Base-by-base conservation (phyloP, 2,797 vertebrate genomes). In the Triplophysa yarkandensis region DNA sequence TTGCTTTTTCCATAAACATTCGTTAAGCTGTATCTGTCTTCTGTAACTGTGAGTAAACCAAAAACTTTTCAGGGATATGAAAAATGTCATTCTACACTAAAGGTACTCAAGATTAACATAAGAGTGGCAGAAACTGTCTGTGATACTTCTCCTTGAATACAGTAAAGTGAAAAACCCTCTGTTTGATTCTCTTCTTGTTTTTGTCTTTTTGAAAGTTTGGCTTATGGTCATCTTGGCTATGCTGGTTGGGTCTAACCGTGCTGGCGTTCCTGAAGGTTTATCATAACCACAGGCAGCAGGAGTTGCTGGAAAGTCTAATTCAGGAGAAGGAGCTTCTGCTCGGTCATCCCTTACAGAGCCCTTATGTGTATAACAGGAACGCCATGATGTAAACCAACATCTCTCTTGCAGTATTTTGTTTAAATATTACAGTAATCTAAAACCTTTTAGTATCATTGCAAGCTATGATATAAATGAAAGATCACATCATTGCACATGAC, bases 211-310 rank as follows among this genome's bases (percentile, higher is more conserved):
- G 86, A 61, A 82, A 99, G 97, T 97, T 96, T 68, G 97, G 97
- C 62, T 90, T 98, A 66, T 99, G 97, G 97, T 95, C 95, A 36
- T 90, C 95, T 5, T 99, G 97, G 97, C 90, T 98, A 83, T 93
- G 95, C 57, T 99, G 97, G 97, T 87, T 98, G 27, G 95, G 92
- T 60, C 93, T 97, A 74, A 90, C 95, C 21, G 87, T 93, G 69
- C 90, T 98, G 88, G 95, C 97, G 70, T 99, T 98, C 90, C 89
- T 98, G 83, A 97, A 95, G 84, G 97, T 98, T 68, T 97, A 96
- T 86, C 93, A 95, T 85, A 98, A 94, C 91, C 95, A 95, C 90
- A 92, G 96, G 66, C 94, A 97, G 88, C 95, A 97, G 80, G 96
- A 97, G 85, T 91, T 98, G 81, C 90, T 98, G 78, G 96, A 97